These are phyloP conservation scores for Melanotaenia parkinsoni DNA, from an alignment of 2,797 vertebrate species.

Conservation along the genomic window DNA sequence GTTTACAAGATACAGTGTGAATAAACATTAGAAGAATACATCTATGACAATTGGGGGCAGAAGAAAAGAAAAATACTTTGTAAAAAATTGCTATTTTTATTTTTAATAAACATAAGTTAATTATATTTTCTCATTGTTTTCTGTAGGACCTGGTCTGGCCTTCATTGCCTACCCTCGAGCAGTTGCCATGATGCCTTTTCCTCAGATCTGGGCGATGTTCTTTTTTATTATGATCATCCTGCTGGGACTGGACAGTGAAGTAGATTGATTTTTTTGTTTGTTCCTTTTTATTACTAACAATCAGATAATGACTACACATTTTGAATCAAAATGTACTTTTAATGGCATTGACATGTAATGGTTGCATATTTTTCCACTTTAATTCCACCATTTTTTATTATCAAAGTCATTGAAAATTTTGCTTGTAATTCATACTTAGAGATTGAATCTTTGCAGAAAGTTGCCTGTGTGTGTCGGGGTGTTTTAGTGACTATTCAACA, in stretches of 20 bases:
- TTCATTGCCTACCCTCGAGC: constrained; percentile 87
- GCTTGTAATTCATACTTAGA: not conserved
- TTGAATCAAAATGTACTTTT: too few species aligned
- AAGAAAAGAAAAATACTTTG: not conserved
- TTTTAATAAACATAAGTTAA: not conserved
- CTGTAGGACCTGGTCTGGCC: constrained; percentile 84
- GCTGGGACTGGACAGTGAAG: constrained; percentile 85
- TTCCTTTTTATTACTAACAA: not conserved
- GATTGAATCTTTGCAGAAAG: too few species aligned
- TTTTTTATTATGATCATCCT: constrained; percentile 88
- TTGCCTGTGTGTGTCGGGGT: too few species aligned
- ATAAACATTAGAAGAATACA: not conserved
- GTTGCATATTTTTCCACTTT: not conserved
- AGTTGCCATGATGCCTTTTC: constrained; percentile 86
- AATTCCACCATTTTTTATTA: not conserved
- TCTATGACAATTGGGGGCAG: not conserved
- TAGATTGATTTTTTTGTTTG: not conserved
- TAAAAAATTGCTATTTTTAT: not conserved
- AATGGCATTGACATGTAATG: too few species aligned
- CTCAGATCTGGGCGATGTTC: constrained; percentile 84
- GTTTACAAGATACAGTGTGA: not conserved
- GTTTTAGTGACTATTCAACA: too few species aligned
- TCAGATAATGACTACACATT: too few species aligned
- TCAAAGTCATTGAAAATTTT: not conserved
- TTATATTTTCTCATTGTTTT: not conserved